Evolutionary conservation across 2,888 invertebrate species (phyloP).

Genomic region (Auanema freiburgensis): DNA sequence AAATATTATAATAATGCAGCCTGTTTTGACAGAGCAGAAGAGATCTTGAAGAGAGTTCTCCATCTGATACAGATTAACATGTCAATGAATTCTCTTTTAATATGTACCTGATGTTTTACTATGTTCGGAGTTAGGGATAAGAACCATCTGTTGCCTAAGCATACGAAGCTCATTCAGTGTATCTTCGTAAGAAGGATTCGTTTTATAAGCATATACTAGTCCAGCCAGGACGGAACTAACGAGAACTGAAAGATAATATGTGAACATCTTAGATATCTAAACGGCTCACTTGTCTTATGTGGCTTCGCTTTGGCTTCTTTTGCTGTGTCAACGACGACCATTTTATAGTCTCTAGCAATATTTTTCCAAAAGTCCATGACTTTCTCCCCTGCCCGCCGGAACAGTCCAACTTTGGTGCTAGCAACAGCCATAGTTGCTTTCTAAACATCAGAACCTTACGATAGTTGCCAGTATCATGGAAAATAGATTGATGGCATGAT

Average conservation of each 20-base stretch:
- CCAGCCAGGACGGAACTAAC: constrained; percentile 32
- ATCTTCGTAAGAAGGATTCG: constrained; percentile 50
- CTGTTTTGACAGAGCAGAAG: constrained; percentile 39
- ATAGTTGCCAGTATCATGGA: neutral
- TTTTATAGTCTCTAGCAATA: neutral
- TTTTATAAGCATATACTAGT: constrained; percentile 40
- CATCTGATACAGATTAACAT: constrained; percentile 20
- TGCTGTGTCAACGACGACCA: too few relatives aligned
- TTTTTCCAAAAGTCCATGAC: neutral
- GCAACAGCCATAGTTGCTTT: neutral
- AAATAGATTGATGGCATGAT: neutral
- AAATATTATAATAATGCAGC: constrained; percentile 53
- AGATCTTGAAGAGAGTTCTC: constrained; percentile 31
- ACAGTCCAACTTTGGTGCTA: neutral
- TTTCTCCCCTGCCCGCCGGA: neutral
- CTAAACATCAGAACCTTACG: neutral
- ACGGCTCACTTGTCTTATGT: too few relatives aligned
- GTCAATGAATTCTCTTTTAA: neutral
- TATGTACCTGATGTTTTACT: constrained; percentile 41
- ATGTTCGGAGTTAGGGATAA: constrained; percentile 51
- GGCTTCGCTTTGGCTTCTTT: too few relatives aligned
- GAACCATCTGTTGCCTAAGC: constrained; percentile 45
- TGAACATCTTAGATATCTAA: too few relatives aligned
- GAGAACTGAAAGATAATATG: constrained; percentile 17
- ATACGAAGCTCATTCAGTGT: constrained; percentile 42